Conservation (phyloP, 2,113 vertebrate genomes). For the Antennarius striatus region DNA sequence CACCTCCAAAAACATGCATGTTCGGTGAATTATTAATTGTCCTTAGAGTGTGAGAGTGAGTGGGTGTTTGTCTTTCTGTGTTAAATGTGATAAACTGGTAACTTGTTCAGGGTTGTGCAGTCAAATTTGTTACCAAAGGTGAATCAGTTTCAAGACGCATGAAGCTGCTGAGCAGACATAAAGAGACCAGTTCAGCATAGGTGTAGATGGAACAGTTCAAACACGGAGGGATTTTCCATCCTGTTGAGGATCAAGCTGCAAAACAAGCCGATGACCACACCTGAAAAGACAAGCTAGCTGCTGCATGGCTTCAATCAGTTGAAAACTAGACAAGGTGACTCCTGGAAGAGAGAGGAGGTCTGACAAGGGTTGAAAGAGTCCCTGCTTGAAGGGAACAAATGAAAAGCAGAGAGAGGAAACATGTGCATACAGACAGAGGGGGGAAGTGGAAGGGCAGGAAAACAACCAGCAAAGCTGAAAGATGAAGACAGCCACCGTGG, state of each 20-base stretch:
- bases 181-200: no score
- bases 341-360: constrained; percentile 21
- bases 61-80: no score
- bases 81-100: no score
- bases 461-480: constrained; percentile 5
- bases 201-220: constrained; percentile 4
- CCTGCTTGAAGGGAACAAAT: constrained; percentile 25
- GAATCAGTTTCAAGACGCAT: no score
- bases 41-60: no score
- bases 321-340: constrained; percentile 18
- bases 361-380: constrained; percentile 31
- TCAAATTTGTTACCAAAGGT: no score
- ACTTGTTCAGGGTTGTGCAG: no score
- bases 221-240: constrained; percentile 20
- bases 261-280: not conserved
- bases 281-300: constrained; percentile 34
- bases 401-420: constrained; percentile 36
- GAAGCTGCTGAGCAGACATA: no score
- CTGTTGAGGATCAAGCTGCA: constrained; percentile 27
- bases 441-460: constrained; percentile 1
- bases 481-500: constrained; percentile 41
- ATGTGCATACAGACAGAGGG: constrained; percentile 1
- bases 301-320: constrained; percentile 61
- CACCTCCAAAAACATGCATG: no score
- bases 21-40: no score